phyloP scores from a whole-genome alignment of 2,113 vertebrate species.

The Oenanthe melanoleuca region DNA sequence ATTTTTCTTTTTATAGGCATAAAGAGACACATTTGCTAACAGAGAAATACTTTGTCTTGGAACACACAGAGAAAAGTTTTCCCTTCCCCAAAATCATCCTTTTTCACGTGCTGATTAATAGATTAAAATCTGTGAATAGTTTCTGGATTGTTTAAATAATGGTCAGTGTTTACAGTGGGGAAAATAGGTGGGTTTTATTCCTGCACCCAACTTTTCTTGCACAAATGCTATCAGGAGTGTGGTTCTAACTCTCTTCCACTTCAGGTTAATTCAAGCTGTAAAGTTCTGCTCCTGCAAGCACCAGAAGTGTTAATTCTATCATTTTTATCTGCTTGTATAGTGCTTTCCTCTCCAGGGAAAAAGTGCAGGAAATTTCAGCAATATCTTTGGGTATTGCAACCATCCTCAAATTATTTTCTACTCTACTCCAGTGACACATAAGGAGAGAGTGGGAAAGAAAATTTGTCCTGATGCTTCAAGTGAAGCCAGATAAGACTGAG shows the following conservation, averaged over 20 bases:
- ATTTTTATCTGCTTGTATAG: background rate
- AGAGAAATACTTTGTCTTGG: background rate
- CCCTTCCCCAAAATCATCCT: background rate
- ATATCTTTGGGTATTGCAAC: background rate
- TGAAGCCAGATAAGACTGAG: background rate
- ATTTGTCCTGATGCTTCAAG: background rate
- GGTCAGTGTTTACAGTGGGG: background rate
- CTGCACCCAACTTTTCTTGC: background rate
- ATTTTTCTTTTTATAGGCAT: background rate
- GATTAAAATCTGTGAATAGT: background rate
- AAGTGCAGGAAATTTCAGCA: background rate
- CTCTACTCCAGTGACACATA: background rate
- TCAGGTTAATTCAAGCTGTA: background rate
- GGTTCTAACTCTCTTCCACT: background rate
- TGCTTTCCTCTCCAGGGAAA: background rate
- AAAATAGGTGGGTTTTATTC: background rate
- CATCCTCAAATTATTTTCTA: background rate
- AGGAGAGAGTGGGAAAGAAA: background rate
- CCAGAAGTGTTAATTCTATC: background rate
- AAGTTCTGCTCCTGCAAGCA: background rate
- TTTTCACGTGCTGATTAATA: background rate
- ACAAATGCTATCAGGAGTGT: rapidly evolving
- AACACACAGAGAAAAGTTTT: background rate
- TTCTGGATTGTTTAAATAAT: background rate
- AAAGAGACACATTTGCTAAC: background rate